Base-by-base conservation (phyloP, 2,888 invertebrate genomes). In the Dusona sp. region DNA sequence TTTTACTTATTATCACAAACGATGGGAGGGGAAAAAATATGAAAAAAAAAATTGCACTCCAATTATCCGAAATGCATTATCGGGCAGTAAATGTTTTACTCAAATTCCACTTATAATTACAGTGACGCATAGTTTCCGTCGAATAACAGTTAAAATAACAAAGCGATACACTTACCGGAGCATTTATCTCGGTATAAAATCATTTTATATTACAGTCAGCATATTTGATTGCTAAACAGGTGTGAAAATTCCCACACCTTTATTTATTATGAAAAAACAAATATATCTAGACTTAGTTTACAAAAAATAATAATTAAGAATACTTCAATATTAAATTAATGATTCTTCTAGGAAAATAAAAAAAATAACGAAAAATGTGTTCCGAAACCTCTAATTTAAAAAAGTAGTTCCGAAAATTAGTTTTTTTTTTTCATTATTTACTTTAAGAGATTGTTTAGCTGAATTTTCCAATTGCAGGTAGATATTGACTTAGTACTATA, bases 71-170 rank as follows among this genome's bases (percentile, higher is more conserved):
- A 65, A 36, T 48, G 36, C 25, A 73, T 80, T 80, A 80, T 45
- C 45, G 9, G 48, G 25, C 38, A 33, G 65, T 73, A 73, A 80
- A 80, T 65, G 48, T 80, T 73, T 80, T 45, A 48, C 73, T 51
- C 80, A 65, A 64, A 80, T 80, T 73, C 65, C 48, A 48, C 38
- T 48, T 48, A 48, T 65, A 73, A 73, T 80, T 73, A 51, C 65
- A n/a, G 42, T 42, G 57, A 68, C 36, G 51, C 51, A 45, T 64
- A 45, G 72, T 72, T 68, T 54, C 22, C 79, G 72, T 38, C 42
- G 75, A 75, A 75, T 75, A 65, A 75, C 61, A 75, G 75, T 75
- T 75, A 36, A 36, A 45, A 67, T 78, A 78, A 78, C 78, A 67
- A 78, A 78, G 36, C 67, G 78, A 78, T 78, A 72, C 36, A n/a